phyloP scores from a whole-genome alignment of 2,888 invertebrate species.

The Eilema depressum region DNA sequence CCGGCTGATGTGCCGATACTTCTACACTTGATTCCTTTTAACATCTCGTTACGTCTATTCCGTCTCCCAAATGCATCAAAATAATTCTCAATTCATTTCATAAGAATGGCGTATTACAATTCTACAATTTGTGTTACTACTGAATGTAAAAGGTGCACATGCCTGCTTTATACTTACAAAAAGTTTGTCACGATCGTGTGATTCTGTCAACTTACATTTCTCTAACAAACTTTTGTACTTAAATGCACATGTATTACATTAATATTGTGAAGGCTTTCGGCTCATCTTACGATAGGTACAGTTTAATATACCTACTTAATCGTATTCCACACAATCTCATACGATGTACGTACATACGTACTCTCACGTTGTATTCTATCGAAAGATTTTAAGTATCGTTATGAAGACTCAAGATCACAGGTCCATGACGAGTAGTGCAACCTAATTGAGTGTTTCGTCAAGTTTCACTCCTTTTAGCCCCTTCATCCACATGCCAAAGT shows the following conservation, averaged over 20 bases:
- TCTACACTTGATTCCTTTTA: constrained; percentile 37
- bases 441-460: background rate
- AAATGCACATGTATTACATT: background rate
- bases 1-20: constrained; percentile 41
- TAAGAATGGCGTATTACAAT: constrained; percentile 30
- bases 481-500: constrained; percentile 14
- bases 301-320: too few species aligned
- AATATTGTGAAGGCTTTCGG: constrained; percentile 3
- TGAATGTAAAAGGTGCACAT: constrained; percentile 53
- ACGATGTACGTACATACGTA: too few species aligned
- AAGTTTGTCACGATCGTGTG: background rate
- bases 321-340: too few species aligned
- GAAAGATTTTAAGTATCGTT: constrained; percentile 17
- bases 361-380: constrained; percentile 22
- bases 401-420: background rate
- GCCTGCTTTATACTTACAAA: constrained; percentile 24
- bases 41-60: constrained; percentile 41
- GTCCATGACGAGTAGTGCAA: background rate
- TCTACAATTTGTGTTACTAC: constrained; percentile 35
- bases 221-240: constrained; percentile 25
- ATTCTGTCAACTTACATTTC: background rate
- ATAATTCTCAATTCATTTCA: constrained; percentile 68
- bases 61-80: constrained; percentile 68
- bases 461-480: background rate
- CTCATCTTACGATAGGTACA: constrained; percentile 33